Evolutionary conservation across 1,140 invertebrate genomes (phyloP), one percentile per base, ranked within the genome.

Genomic region (Zaprionus inermis): DNA sequence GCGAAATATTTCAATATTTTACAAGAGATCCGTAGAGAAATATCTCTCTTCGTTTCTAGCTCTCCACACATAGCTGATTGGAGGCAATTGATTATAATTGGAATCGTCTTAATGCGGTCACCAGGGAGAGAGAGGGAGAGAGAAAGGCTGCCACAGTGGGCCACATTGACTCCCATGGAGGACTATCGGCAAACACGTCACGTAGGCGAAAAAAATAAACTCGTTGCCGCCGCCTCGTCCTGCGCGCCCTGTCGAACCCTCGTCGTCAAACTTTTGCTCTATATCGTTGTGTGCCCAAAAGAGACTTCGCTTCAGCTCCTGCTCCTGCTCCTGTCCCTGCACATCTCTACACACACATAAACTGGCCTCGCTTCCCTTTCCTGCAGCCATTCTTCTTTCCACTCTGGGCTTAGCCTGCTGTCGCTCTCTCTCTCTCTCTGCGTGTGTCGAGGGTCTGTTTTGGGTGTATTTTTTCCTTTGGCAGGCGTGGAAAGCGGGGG

Each of bases 61-160:
- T 12, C 18, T 49, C 18, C 44, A 20, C 44, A 49, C 44, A 34
- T 12, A 46, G 73, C 65, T 73, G 76, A 82, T 88, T 71, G 82
- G 34, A 79, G 74, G 72, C 82, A 79, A 86, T 86, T 86, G 83
- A 83, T 79, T 79, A 79, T 88, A 86, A 86, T 86, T 86, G 84
- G 83, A 86, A 89, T 73, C 36, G 73, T 34, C 70, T 71, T 81
- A 72, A 86, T 86, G 63, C 70, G 75, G 73, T 63, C 69, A 83
- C 54, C 76, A 64, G 65, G 55, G 76, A 70, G 63, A 75, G 18
- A 30, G 0, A 59, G 6, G n/a, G 20, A 58, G 22, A 22, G 6
- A 61, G 49, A 49, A 36, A 20, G 10, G 16, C 44, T 18, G 18
- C 10, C 57, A 34, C 41, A 60, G 44, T 49, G 34, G 30, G 58